These are phyloP conservation scores for Ramazzottius varieornatus DNA, from an alignment of 2,888 invertebrate species.

Conservation along the genomic window DNA sequence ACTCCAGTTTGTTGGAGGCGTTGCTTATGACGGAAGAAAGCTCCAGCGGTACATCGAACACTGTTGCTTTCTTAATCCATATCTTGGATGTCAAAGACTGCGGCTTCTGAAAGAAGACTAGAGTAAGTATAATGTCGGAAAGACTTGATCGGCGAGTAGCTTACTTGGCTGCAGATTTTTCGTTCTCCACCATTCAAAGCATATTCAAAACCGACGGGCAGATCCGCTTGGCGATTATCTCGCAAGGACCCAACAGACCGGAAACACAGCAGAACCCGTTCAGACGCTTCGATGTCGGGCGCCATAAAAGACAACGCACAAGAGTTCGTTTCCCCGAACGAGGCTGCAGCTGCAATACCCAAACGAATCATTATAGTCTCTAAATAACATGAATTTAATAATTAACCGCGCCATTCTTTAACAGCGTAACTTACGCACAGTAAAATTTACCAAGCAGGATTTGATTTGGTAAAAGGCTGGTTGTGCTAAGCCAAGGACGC, in stretches of 20 bases:
- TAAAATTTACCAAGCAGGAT: neutral
- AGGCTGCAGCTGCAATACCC: neutral
- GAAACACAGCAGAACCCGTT: neutral
- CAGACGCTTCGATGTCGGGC: neutral
- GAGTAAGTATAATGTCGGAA: too few species aligned
- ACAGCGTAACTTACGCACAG: neutral
- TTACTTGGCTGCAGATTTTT: neutral
- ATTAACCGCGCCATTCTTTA: neutral
- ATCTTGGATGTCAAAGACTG: neutral
- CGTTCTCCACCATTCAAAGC: neutral
- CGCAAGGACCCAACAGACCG: neutral
- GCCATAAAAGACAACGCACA: neutral
- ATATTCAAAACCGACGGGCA: neutral
- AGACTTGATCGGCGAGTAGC: neutral
- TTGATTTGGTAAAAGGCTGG: neutral
- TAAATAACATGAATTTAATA: too few species aligned
- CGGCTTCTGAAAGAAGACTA: neutral
- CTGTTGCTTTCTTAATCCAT: neutral
- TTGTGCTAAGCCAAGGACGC: neutral
- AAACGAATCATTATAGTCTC: too few species aligned
- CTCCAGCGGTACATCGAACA: neutral
- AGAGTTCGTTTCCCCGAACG: neutral
- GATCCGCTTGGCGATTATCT: neutral
- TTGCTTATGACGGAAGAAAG: neutral
- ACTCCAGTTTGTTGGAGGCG: neutral